Conservation (phyloP, 35 echinoderm and acorn worm species). For the Eucidaris tribuloides region DNA sequence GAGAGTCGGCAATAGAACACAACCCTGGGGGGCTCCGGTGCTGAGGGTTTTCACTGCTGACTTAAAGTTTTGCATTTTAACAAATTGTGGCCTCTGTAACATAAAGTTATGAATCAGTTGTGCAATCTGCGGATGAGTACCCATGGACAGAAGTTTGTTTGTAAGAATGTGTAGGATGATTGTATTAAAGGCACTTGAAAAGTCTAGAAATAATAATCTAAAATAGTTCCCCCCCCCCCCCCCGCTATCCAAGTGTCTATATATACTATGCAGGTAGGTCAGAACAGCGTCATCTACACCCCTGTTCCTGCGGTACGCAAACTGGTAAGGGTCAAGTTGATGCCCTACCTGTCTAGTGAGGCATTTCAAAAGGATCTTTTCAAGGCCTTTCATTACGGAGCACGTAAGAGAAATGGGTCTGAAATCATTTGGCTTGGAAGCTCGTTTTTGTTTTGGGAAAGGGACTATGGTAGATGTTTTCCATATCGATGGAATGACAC, state of each 20-base stretch:
- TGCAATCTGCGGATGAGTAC: not conserved
- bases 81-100: too few relatives aligned
- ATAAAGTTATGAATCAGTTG: too few relatives aligned
- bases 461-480: not conserved
- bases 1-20: not conserved
- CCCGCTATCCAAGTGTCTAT: not conserved
- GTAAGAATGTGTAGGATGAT: not conserved
- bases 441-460: not conserved
- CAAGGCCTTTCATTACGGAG: not conserved
- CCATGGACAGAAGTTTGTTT: not conserved
- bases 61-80: too few relatives aligned
- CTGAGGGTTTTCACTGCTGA: not conserved
- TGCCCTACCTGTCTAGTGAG: too few relatives aligned
- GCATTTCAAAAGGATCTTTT: too few relatives aligned
- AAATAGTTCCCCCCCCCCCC: not conserved
- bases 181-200: slow-evolving; percentile 6
- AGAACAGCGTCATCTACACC: too few relatives aligned
- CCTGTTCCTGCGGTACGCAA: too few relatives aligned
- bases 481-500: not conserved
- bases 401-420: slow-evolving; percentile 11
- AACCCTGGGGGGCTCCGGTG: not conserved
- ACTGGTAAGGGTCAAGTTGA: too few relatives aligned
- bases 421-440: not conserved
- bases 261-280: not conserved
- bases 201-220: not conserved